Evolutionary conservation across 2,797 vertebrate species (phyloP).

Genomic region (Paramormyrops hopkinsi): DNA sequence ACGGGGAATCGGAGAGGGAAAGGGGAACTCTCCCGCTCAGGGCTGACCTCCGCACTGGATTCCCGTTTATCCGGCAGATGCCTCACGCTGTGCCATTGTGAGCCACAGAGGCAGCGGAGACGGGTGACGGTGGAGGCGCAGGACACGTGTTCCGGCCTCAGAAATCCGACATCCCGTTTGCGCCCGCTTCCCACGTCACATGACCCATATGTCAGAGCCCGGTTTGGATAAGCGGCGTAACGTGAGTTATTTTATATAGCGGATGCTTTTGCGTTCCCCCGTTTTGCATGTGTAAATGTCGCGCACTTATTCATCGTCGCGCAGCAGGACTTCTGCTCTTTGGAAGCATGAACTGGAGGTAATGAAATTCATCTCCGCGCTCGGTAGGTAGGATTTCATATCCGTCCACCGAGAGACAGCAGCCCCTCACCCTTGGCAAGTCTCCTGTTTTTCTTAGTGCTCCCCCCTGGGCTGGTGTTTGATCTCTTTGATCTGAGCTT

Average conservation of each 20-base stretch:
- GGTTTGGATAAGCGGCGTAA: not conserved
- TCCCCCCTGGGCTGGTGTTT: slow-evolving; percentile 27
- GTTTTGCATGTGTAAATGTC: not conserved
- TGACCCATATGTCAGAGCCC: not conserved
- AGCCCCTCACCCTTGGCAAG: not conserved
- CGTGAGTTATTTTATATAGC: not conserved
- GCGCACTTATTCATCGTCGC: not conserved
- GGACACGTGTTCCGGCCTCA: slow-evolving; percentile 1
- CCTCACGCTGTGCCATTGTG: slow-evolving; percentile 20
- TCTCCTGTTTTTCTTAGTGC: slow-evolving; percentile 8
- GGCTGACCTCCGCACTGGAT: slow-evolving; percentile 27
- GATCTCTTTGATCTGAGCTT: slow-evolving; percentile 41
- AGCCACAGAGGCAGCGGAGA: not conserved
- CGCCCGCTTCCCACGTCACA: not conserved
- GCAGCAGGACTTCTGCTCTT: not conserved
- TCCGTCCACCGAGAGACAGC: not conserved
- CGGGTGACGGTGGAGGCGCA: not conserved
- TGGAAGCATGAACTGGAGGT: not conserved
- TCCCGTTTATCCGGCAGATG: slow-evolving; percentile 23
- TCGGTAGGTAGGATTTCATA: slow-evolving; percentile 4
- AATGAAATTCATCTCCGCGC: not conserved
- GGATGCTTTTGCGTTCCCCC: not conserved
- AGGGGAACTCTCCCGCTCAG: slow-evolving; percentile 16
- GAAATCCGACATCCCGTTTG: not conserved
- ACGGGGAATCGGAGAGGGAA: slow-evolving; percentile 23